Percentiles rank a stretch among this genome's conserved stretches.
Conservation (phyloP, 2,797 vertebrate genomes). For the Carcharodon carcharias region DNA sequence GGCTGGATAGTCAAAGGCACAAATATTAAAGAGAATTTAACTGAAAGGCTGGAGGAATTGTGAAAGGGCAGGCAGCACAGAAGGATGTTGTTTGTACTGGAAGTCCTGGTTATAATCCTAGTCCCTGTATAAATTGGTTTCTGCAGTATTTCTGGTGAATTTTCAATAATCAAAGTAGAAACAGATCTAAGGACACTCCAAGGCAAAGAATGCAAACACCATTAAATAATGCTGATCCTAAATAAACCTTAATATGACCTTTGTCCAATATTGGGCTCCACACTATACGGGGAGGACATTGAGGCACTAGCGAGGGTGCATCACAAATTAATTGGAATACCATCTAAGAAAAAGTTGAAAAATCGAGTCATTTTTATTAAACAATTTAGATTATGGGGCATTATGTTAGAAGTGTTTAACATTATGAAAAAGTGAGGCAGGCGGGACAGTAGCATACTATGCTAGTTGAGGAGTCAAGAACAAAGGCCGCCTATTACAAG, state of each 20-base stretch:
- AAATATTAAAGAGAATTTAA: background rate
- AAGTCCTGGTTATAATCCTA: background rate
- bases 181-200: background rate
- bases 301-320: background rate
- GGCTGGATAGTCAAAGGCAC: background rate
- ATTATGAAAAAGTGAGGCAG: background rate
- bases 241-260: background rate
- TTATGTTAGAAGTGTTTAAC: background rate
- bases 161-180: background rate
- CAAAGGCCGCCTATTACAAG: background rate
- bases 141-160: background rate
- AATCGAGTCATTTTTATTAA: background rate
- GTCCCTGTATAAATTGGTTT: background rate
- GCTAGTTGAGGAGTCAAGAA: no score
- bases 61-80: background rate
- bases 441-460: no score
- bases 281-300: background rate
- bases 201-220: background rate
- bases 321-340: background rate
- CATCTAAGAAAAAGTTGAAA: background rate
- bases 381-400: background rate
- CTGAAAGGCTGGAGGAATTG: background rate
- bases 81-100: background rate
- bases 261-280: background rate
- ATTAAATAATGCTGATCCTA: background rate